These are phyloP conservation scores for Pogonocichla stellata DNA, from an alignment of 2,113 vertebrate genomes.

Conservation along the genomic window DNA sequence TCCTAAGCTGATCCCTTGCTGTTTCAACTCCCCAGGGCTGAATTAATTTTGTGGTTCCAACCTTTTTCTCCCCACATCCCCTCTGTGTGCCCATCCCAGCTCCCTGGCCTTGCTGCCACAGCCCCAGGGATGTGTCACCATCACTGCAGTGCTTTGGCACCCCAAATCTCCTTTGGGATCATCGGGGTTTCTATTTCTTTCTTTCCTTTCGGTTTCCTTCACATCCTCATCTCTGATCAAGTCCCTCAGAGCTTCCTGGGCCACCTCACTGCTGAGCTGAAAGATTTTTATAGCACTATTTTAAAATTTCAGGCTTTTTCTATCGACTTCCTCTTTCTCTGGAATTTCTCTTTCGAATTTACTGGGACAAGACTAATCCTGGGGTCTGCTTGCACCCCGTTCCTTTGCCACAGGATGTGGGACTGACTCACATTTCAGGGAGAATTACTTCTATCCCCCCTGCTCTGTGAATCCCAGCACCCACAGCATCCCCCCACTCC, in stretches of 20 bases:
- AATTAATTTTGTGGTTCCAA: not conserved
- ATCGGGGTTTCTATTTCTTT: not conserved
- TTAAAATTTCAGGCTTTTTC: not conserved
- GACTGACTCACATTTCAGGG: not conserved
- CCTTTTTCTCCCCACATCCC: not conserved
- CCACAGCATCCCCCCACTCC: not conserved
- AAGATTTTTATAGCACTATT: not conserved
- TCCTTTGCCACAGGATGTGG: not conserved
- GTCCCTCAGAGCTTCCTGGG: not conserved
- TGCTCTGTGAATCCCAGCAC: not conserved
- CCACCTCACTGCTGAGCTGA: not conserved
- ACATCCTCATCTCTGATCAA: not conserved
- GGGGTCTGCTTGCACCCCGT: not conserved
- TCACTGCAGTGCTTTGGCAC: not conserved
- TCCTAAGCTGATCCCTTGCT: not conserved
- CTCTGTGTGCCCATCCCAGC: not conserved
- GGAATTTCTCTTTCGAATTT: not conserved
- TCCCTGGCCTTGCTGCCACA: not conserved
- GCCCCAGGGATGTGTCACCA: fast-evolving
- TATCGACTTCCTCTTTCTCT: slow-evolving; percentile 3
- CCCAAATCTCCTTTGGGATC: not conserved
- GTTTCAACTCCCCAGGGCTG: not conserved
- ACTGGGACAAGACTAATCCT: not conserved
- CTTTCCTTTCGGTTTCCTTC: not conserved
- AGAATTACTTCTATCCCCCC: not conserved